Percentiles rank a stretch among this genome's conserved stretches.
Evolutionary conservation across 2,888 invertebrate species (phyloP).

Genomic region (Hoplodrina ambigua): DNA sequence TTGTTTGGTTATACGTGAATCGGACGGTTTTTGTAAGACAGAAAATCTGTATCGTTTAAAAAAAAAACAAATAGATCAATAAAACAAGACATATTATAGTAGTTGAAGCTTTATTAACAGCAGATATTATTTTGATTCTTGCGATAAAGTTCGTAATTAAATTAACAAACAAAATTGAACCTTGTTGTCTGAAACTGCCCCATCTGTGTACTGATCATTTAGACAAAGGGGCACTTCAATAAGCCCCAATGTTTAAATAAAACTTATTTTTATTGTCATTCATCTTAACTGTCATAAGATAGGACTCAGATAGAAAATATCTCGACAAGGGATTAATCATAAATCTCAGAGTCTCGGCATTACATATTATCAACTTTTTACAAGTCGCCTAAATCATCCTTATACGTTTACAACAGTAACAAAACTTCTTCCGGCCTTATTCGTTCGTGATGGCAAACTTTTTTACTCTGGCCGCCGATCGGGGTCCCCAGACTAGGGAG

Average conservation of each 20-base stretch:
- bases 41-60: neutral
- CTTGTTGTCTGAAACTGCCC: neutral
- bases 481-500: conserved; percentile 27
- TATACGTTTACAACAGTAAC: conserved; percentile 84
- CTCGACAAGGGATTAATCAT: conserved; percentile 69
- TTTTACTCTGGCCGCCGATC: conserved; percentile 71
- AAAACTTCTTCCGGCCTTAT: conserved; percentile 79
- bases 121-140: too few species aligned
- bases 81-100: too few species aligned
- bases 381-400: conserved; percentile 85
- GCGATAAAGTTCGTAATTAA: neutral
- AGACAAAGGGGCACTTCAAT: neutral
- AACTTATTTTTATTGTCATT: conserved; percentile 44
- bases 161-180: neutral
- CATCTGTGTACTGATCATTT: neutral
- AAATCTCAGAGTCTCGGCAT: conserved; percentile 64
- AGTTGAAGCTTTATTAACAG: too few species aligned
- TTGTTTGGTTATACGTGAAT: neutral
- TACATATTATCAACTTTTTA: conserved; percentile 79
- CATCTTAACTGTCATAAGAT: conserved; percentile 55
- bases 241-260: neutral
- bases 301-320: conserved; percentile 51
- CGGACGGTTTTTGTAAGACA: neutral
- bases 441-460: conserved; percentile 73
- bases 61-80: too few species aligned